Base-by-base conservation (phyloP, 1,140 invertebrate species). In the Drosophila nigrodunni region DNA sequence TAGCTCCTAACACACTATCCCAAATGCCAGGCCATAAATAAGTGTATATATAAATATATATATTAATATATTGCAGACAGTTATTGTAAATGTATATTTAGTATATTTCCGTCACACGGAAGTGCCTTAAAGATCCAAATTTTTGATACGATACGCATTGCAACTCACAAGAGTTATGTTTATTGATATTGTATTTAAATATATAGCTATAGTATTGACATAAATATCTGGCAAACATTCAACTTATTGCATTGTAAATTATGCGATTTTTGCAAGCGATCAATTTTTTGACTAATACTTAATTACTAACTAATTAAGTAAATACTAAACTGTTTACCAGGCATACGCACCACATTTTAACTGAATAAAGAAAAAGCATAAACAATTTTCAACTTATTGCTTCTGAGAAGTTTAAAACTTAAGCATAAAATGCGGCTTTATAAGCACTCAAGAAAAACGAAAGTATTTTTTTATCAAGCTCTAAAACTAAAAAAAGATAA, bases 41-140 rank as follows among this genome's bases (percentile, higher is more conserved):
- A 72, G 67, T 85, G 65, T 58, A 11, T 34, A 10, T 18, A 39
- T 15, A 55, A 13, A 54, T n/a, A 2, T 30, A 30, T 30, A 30
- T 30, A 30, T 5, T 30, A 18, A 59, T 57, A 70, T 67, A 41
- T 72, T 54, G 59, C 64, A 61, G 47, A 71, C 68, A 62, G 74
- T 75, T 64, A 78, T 82, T 30, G 50, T 62, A 71, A 55, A 74
- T 82, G 64, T 88, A 88, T 77, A 70, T 80, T 70, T 83, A 85
- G 81, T 78, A 91, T 90, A 91, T 92, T 92, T 92, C 91, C 91
- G 91, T 92, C 91, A 92, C 91, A 92, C 88, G 91, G 91, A 92
- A 90, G 91, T 92, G 91, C 91, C 91, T 92, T 92, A 92, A 72
- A 69, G 70, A 87, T 62, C 64, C 59, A 76, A 30, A 77, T 83